Evolutionary conservation across 2,797 vertebrate genomes (phyloP).

Genomic region (Oryzias dopingdopingensis): DNA sequence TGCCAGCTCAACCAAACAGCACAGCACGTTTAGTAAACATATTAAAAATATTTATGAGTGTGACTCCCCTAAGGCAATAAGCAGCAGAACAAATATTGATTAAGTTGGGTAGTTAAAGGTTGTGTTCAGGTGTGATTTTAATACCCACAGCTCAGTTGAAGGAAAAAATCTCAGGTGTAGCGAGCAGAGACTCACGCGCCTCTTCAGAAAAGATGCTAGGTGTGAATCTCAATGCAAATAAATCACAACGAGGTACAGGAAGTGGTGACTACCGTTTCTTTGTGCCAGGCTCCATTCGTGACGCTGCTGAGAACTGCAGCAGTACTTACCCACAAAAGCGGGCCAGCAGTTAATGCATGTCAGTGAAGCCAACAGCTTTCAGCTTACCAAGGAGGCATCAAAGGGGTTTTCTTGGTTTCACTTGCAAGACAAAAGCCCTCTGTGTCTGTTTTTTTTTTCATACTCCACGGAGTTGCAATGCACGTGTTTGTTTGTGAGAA

Average conservation of each 20-base stretch:
- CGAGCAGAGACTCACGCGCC: conserved; percentile 33
- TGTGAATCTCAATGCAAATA: conserved; percentile 41
- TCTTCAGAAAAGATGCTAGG: not conserved
- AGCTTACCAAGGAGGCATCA: conserved; percentile 27
- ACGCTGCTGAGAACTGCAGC: conserved; percentile 1
- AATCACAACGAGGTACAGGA: conserved; percentile 71
- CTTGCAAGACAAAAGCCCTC: not conserved
- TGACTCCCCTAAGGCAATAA: too few relatives aligned
- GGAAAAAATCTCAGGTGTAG: conserved; percentile 10
- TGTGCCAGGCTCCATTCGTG: conserved; percentile 2
- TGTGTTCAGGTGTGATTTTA: not conserved
- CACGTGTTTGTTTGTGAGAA: not conserved
- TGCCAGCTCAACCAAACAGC: not conserved
- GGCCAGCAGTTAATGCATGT: conserved; percentile 29
- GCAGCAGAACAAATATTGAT: too few relatives aligned
- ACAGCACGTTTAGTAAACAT: not conserved
- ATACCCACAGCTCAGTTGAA: conserved; percentile 1
- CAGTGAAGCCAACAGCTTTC: conserved; percentile 25
- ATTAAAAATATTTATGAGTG: too few relatives aligned
- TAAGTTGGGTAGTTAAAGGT: not conserved
- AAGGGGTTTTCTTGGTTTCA: conserved; percentile 60
- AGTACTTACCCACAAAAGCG: conserved; percentile 49
- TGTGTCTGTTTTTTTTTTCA: conserved; percentile 23
- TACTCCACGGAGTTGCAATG: conserved; percentile 11
- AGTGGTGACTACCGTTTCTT: conserved; percentile 53